Base-by-base conservation (phyloP, 2,888 invertebrate species). In the Dynastes maya region DNA sequence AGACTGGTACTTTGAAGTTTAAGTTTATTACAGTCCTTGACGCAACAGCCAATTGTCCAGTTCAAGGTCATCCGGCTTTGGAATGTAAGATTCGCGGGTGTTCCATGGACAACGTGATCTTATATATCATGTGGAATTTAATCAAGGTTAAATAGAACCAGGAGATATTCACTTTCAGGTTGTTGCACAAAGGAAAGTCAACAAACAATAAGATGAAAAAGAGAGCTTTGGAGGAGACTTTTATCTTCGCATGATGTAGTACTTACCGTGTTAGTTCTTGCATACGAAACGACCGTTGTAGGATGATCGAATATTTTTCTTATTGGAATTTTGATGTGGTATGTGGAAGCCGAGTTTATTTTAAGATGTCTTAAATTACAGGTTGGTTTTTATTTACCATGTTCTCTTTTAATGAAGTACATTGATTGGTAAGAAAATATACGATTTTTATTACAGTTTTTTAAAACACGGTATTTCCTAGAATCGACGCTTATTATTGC, bases 81-180 rank as follows among this genome's bases (percentile, higher is more conserved):
- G 86, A 85, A 86, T 86, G 86, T 82, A 80, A 82, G 83, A 84
- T 85, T 85, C 84, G 85, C 85, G 85, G 84, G 83, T 85, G 85
- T 84, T 84, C 82, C 80, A 80, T 78, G 58, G 81, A 79, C 72
- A 53, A 63, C 65, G 32, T 45, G 78, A 71, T 71, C 64, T 72
- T 71, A 78, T 79, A 75, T 78, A 78, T 75, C 81, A 70, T 74
- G 79, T 77, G 71, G 76, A 79, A 74, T 76, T 78, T 76, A 76
- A 65, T 76, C 76, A 65, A 76, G 76, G 75, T 75, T 75, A 75
- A 64, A 51, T 68, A 68, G 29, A 68, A 51, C 51, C 51, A 51
- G 68, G 27, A 68, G 65, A 67, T 67, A 68, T 68, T 68, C 68
- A 68, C 51, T 68, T 68, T 68, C 68, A 51, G 22, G 51, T 49